Evolutionary conservation across 2,888 invertebrate species (phyloP).

Genomic region (Cryptocheilus praepositus): DNA sequence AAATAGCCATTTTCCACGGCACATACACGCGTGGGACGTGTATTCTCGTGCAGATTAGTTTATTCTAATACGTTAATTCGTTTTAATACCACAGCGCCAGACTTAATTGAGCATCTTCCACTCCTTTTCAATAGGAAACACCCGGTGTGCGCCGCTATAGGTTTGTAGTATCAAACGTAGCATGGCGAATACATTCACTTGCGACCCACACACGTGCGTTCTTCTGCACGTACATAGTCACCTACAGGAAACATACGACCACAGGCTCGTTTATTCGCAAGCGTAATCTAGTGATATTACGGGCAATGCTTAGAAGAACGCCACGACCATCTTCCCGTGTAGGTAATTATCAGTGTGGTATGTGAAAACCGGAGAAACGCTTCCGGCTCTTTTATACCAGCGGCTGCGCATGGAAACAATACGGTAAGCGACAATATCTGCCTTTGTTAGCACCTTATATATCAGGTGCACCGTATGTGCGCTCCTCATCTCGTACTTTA

Average conservation of each 20-base stretch:
- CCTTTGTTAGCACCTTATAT: conserved; percentile 24
- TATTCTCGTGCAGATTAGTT: too few relatives aligned
- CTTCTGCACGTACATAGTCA: not conserved
- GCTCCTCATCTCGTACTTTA: too few relatives aligned
- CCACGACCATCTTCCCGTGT: conserved; percentile 62
- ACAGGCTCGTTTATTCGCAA: not conserved
- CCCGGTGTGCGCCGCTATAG: too few relatives aligned
- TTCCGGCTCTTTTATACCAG: conserved; percentile 63
- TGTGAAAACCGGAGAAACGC: conserved; percentile 72
- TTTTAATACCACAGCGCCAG: too few relatives aligned
- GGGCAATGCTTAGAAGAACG: conserved; percentile 38
- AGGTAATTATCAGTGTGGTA: conserved; percentile 69
- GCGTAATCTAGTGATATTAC: conserved; percentile 24
- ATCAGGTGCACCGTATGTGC: not conserved
- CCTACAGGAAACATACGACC: too few relatives aligned
- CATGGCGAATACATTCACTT: conserved; percentile 16
- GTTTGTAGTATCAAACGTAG: not conserved
- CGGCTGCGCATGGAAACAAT: conserved; percentile 22
- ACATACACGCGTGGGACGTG: too few relatives aligned
- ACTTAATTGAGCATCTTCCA: too few relatives aligned
- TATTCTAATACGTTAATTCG: too few relatives aligned
- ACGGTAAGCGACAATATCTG: conserved; percentile 7
- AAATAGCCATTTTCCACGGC: too few relatives aligned
- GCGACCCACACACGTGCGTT: not conserved
- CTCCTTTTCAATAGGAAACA: too few relatives aligned